Evolutionary conservation across 2,888 invertebrate species (phyloP).

Genomic region (Cryptocephalus primarius): DNA sequence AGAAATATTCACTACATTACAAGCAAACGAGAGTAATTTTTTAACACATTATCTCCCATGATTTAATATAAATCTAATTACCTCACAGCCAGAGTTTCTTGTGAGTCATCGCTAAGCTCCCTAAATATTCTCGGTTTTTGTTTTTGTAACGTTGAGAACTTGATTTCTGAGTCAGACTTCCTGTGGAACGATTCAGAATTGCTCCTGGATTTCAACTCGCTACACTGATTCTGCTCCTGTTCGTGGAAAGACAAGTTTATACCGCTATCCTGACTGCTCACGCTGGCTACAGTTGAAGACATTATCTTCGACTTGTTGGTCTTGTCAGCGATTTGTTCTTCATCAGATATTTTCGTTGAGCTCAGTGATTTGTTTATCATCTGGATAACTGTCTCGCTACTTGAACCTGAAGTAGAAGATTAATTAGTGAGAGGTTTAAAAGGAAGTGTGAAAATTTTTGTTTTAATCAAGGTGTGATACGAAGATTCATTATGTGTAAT

Average conservation of each 20-base stretch:
- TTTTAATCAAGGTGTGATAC: no score
- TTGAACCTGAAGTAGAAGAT: constrained; percentile 24
- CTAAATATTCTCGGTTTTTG: constrained; percentile 24
- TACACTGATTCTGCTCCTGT: constrained; percentile 37
- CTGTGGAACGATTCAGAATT: constrained; percentile 30
- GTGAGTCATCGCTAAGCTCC: constrained; percentile 22
- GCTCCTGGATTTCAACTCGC: constrained; percentile 27
- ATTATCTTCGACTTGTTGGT: constrained; percentile 44
- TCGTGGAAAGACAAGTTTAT: constrained; percentile 66
- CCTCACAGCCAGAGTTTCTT: constrained; percentile 37
- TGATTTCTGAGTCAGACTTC: constrained; percentile 26
- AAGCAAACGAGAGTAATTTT: no score
- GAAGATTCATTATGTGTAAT: no score
- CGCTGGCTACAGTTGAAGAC: constrained; percentile 53
- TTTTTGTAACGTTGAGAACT: constrained; percentile 28
- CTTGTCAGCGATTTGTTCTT: constrained; percentile 35
- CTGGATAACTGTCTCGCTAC: constrained; percentile 30
- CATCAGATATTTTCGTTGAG: constrained; percentile 47
- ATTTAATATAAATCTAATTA: neutral
- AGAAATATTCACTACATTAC: no score
- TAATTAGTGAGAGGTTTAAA: no score
- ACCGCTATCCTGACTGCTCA: constrained; percentile 68
- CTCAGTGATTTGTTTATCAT: constrained; percentile 43
- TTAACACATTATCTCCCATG: no score
- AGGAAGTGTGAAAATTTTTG: no score